These are phyloP conservation scores for Trissolcus japonicus DNA, from an alignment of 2,888 invertebrate genomes.

Conservation along the genomic window DNA sequence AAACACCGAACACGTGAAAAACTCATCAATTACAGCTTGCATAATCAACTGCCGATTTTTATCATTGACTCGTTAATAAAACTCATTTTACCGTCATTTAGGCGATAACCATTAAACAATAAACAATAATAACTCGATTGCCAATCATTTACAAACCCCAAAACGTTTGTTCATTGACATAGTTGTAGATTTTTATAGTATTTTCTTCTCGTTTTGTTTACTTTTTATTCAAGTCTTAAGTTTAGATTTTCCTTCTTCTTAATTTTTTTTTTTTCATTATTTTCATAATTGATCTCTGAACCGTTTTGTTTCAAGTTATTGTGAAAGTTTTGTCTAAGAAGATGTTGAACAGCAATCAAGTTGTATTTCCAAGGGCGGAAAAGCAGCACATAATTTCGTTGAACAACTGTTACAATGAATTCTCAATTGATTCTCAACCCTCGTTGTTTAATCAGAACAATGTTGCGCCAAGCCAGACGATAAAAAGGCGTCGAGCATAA, in stretches of 20 bases:
- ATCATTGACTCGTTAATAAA: slow-evolving; percentile 26
- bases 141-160: slow-evolving; percentile 8
- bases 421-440: no score
- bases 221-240: not conserved
- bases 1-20: slow-evolving; percentile 3
- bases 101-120: slow-evolving; percentile 26
- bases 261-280: no score
- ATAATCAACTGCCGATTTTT: slow-evolving; percentile 19
- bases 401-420: no score
- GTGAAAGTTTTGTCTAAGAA: no score
- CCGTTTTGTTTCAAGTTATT: no score
- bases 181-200: not conserved
- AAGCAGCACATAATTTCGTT: no score
- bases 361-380: no score
- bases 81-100: slow-evolving; percentile 7
- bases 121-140: slow-evolving; percentile 10
- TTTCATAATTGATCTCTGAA: no score
- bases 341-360: no score
- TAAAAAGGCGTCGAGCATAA: slow-evolving; percentile 32
- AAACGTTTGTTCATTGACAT: not conserved
- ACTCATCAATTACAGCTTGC: slow-evolving; percentile 15
- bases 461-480: slow-evolving; percentile 4
- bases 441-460: slow-evolving; percentile 1
- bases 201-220: not conserved
- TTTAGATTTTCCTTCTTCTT: not conserved